Evolutionary conservation across 2,113 vertebrate genomes (phyloP).

Genomic region (Hydrolagus affinis): DNA sequence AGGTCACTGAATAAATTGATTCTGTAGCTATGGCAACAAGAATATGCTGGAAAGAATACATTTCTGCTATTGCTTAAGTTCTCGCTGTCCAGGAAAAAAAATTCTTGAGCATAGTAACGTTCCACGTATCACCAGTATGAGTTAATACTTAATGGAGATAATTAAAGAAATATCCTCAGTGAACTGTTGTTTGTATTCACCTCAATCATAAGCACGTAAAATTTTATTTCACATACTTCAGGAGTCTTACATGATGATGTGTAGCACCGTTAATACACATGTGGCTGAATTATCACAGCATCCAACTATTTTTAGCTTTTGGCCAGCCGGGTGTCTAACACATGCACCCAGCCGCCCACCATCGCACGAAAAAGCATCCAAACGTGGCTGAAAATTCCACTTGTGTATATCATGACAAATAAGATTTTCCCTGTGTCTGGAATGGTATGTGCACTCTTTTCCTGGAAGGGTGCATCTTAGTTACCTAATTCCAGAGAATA

Average conservation of each 20-base stretch:
- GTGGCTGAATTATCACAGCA: too few relatives aligned
- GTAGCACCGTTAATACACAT: too few relatives aligned
- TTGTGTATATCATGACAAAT: too few relatives aligned
- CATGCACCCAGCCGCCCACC: too few relatives aligned
- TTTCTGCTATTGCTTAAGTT: background rate
- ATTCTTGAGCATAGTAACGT: background rate
- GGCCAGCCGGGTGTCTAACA: too few relatives aligned
- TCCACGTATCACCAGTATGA: background rate
- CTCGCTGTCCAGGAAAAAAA: background rate
- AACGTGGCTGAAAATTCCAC: too few relatives aligned
- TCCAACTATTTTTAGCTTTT: too few relatives aligned
- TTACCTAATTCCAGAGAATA: too few relatives aligned
- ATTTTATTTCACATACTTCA: slow-evolving; percentile 12
- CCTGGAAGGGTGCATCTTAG: too few relatives aligned
- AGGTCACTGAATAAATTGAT: slow-evolving; percentile 4
- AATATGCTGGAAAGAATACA: background rate
- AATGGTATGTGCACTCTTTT: too few relatives aligned
- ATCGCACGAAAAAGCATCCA: too few relatives aligned
- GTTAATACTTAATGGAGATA: background rate
- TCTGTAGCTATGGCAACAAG: slow-evolving; percentile 4
- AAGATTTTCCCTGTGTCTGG: too few relatives aligned
- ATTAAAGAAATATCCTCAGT: slow-evolving; percentile 9
- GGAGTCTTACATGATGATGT: background rate
- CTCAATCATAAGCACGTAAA: background rate
- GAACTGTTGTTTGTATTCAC: background rate